Percentiles rank a stretch among this genome's conserved stretches.
Evolutionary conservation across 2,113 vertebrate species (phyloP).

Genomic region (Toxotes jaculatrix): DNA sequence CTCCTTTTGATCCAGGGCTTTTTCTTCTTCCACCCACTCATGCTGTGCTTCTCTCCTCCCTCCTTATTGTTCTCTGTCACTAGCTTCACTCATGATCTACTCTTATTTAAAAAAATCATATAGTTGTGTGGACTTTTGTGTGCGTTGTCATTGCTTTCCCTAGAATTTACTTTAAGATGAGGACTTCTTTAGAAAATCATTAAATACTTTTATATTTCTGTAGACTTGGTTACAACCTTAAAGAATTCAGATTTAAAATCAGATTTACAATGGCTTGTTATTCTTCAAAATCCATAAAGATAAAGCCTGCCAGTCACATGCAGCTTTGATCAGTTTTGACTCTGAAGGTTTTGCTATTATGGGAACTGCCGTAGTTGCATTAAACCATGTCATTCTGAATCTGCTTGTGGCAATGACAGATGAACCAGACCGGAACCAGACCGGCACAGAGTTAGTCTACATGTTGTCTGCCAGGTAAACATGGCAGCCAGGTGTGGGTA

Average conservation of each 20-base stretch:
- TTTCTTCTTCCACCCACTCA: conserved; percentile 42
- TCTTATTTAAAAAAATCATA: background rate
- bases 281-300: no score
- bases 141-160: background rate
- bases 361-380: no score
- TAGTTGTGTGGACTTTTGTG: background rate
- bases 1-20: conserved; percentile 29
- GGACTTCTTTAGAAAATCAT: background rate
- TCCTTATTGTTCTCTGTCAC: conserved; percentile 4
- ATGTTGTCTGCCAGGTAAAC: conserved; percentile 25
- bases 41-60: conserved; percentile 1
- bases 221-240: background rate
- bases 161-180: background rate
- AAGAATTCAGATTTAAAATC: background rate
- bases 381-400: background rate
- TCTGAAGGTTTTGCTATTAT: no score
- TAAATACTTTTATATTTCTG: background rate
- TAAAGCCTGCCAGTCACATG: no score
- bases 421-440: background rate
- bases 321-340: no score
- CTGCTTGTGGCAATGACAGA: background rate
- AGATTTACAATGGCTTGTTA: no score
- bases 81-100: conserved; percentile 6
- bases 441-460: background rate
- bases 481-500: conserved; percentile 46